Conservation (phyloP, 2,888 invertebrate species). For the Lampropteryx suffumata region DNA sequence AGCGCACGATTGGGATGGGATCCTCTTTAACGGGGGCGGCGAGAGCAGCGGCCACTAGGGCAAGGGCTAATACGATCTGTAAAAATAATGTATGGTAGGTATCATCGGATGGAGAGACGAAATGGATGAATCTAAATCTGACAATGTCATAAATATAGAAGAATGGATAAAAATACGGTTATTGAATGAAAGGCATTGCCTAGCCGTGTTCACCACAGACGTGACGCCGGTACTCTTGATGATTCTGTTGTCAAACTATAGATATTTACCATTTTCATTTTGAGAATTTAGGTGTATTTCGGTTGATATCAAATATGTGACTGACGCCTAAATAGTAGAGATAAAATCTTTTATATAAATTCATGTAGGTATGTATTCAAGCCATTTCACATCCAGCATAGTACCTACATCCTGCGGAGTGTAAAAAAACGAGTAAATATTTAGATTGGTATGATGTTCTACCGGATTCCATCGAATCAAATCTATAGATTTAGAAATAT, state of each 20-base stretch:
- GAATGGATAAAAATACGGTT: no score
- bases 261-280: conserved; percentile 72
- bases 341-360: conserved; percentile 67
- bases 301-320: conserved; percentile 59
- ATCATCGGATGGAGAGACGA: no score
- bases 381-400: conserved; percentile 59
- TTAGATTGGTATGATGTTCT: conserved; percentile 1
- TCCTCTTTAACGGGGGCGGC: conserved; percentile 22
- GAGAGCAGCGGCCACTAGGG: conserved; percentile 62
- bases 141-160: no score
- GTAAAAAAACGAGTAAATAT: conserved; percentile 34
- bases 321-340: conserved; percentile 56
- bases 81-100: not conserved
- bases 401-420: no score
- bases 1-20: conserved; percentile 9
- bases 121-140: no score
- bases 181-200: no score
- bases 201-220: no score
- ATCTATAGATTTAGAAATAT: no score
- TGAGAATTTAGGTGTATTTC: conserved; percentile 51
- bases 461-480: conserved; percentile 5
- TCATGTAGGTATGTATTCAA: not conserved
- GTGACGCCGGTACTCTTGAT: no score
- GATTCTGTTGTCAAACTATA: no score
- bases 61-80: conserved; percentile 50